Percentiles rank a stretch among this genome's conserved stretches.
phyloP scores from a whole-genome alignment of 2,888 invertebrate species.

The Lithophane ornitopus region DNA sequence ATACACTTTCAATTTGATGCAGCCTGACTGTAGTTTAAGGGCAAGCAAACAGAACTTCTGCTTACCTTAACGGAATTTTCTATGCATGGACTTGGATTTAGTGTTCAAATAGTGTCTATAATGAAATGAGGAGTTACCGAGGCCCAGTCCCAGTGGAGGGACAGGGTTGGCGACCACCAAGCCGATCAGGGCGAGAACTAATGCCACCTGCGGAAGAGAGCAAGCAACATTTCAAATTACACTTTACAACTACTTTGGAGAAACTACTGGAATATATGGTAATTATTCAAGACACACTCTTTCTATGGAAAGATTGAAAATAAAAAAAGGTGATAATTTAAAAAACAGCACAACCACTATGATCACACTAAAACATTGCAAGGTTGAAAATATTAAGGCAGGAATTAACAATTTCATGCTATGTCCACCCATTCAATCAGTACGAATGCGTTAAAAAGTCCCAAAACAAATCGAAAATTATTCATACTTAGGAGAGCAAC shows the following conservation, averaged over 20 bases:
- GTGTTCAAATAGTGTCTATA: slow-evolving; percentile 71
- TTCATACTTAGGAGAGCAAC: background rate
- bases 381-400: too few relatives aligned
- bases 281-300: background rate
- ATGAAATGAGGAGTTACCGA: slow-evolving; percentile 70
- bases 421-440: background rate
- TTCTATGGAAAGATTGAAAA: background rate
- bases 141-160: slow-evolving; percentile 70
- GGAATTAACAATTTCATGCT: background rate
- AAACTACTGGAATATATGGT: background rate
- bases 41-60: slow-evolving; percentile 58
- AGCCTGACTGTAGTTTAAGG: slow-evolving; percentile 18
- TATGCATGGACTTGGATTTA: slow-evolving; percentile 67
- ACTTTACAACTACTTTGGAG: background rate
- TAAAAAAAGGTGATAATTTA: background rate
- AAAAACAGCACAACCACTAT: background rate
- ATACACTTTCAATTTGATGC: background rate
- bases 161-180: slow-evolving; percentile 78
- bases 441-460: background rate
- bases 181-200: slow-evolving; percentile 83
- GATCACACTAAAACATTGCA: background rate
- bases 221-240: background rate
- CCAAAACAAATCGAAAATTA: background rate
- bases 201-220: slow-evolving; percentile 78
- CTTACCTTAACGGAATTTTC: slow-evolving; percentile 70